These are phyloP conservation scores for Eumeta japonica DNA, from an alignment of 1,140 invertebrate genomes.

Conservation along the genomic window DNA sequence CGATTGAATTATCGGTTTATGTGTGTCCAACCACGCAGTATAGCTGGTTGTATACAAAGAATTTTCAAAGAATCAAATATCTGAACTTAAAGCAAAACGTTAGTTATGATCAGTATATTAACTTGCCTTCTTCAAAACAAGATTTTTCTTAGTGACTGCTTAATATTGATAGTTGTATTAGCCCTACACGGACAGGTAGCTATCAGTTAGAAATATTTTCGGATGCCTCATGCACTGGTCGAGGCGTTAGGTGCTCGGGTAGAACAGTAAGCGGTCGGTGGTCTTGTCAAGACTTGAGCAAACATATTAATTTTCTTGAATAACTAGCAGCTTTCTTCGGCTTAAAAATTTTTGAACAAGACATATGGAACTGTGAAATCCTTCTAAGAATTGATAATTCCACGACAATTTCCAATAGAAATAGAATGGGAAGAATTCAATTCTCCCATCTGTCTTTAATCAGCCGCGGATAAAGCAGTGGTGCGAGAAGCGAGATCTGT, in stretches of 20 bases:
- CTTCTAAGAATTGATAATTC: constrained; percentile 5
- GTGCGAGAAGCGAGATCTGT: constrained; percentile 1
- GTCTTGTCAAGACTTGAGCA: neutral
- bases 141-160: constrained; percentile 4
- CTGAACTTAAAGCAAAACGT: neutral
- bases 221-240: neutral
- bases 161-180: neutral
- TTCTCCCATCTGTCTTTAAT: too few relatives aligned
- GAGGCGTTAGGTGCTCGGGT: neutral
- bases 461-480: too few relatives aligned
- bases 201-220: constrained; percentile 5
- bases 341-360: constrained; percentile 4
- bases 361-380: constrained; percentile 3
- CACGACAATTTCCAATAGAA: constrained; percentile 4
- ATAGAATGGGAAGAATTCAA: too few relatives aligned
- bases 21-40: constrained; percentile 2
- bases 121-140: neutral
- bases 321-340: neutral
- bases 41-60: constrained; percentile 5
- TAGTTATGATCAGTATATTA: constrained; percentile 3
- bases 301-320: constrained; percentile 3
- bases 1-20: neutral
- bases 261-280: constrained; percentile 3
- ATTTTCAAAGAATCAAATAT: neutral
- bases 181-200: neutral